These are phyloP conservation scores for Miniopterus natalensis DNA, from an alignment of 2,113 vertebrate genomes.

Conservation along the genomic window DNA sequence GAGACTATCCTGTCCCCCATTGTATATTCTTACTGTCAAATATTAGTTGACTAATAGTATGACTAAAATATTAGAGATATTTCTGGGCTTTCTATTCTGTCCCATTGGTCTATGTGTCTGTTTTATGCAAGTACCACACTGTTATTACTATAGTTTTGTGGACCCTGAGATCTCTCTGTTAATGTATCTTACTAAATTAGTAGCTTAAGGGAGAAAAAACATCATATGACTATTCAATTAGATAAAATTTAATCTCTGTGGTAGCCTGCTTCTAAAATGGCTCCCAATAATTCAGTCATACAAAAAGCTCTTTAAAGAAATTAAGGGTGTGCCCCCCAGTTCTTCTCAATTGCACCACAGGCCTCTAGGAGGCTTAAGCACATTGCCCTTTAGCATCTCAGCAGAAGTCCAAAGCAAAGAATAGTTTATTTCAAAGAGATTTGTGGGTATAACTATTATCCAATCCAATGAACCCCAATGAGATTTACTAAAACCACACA, in stretches of 20 bases:
- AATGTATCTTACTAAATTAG: not conserved
- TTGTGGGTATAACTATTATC: not conserved
- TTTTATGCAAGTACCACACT: not conserved
- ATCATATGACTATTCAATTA: not conserved
- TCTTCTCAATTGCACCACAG: not conserved
- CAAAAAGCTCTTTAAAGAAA: not conserved
- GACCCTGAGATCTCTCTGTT: not conserved
- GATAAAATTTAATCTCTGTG: not conserved
- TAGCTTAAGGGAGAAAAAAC: slow-evolving; percentile 4
- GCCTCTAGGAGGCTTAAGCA: not conserved
- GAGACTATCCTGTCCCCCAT: not conserved
- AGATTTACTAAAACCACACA: not conserved
- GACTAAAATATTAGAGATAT: not conserved
- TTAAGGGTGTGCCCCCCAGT: not conserved
- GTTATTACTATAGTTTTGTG: not conserved
- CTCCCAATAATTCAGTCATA: not conserved
- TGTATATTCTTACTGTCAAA: not conserved
- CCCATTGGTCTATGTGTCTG: not conserved
- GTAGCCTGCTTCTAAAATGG: not conserved
- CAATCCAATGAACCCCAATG: not conserved
- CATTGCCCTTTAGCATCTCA: not conserved
- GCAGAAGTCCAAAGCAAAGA: not conserved
- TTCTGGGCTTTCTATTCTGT: not conserved
- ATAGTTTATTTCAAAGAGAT: not conserved
- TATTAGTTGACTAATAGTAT: not conserved